Evolutionary conservation across 2,888 invertebrate genomes (phyloP), one percentile per base, ranked within the genome.

Genomic region (Panzeria rudis): DNA sequence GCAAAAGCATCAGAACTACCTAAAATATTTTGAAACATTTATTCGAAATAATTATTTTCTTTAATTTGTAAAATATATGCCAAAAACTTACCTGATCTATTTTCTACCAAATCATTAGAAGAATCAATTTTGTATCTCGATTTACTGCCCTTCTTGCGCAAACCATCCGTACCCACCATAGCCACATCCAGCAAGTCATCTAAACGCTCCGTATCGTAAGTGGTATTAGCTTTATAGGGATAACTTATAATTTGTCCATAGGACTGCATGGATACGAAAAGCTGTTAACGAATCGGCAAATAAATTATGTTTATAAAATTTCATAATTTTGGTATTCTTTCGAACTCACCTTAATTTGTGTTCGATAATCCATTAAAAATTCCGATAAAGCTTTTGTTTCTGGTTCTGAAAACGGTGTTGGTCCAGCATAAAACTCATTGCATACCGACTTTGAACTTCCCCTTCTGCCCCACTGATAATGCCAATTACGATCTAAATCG

Each of bases 1-100:
- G 97, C 98, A 96, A 97, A 98, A 90, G 98, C 97, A 89, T 97
- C 97, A 0, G 97, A 95, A 11, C 96, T 96, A 2, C 97, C 97
- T 86, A 95, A 23, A 64, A 47, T 29, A 29, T 23, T n/a, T 29
- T 17, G 2, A n/a, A 5, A 5, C 3, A 5, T n/a, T n/a, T 8
- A 20, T 50, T 20, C 20, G 20, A 50, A 50, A 17, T 54, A 0
- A 8, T 20, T 9, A 50, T 11, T 17, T 20, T 11, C 5, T 13
- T 13, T 1, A 25, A 25, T 13, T 44, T 38, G 0, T 9, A 47
- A 61, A 44, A 41, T 15, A 52, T 8, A 29, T 13, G 13, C 47
- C 8, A 52, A 62, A 38, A 7, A 56, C 15, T 66, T 87, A 92
- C 92, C 92, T n/a, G 92, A 91, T 83, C 90, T 90, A 76, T 88